Evolutionary conservation across 2,113 vertebrate species (phyloP).

Genomic region (Columba livia): DNA sequence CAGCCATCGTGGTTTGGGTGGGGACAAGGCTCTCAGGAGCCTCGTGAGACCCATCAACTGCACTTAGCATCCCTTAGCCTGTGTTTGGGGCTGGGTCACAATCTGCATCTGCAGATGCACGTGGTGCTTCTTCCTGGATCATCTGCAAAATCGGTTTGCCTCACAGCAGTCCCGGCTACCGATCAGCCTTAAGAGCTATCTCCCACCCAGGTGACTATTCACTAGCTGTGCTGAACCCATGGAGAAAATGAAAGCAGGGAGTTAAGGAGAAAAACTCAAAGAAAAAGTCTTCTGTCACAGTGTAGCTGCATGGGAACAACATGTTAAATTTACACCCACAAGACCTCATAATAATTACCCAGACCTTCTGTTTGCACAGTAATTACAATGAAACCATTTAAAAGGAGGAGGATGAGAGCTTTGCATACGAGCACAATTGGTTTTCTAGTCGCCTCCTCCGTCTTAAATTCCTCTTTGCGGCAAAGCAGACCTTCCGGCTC

Average conservation of each 20-base stretch:
- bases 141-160: background rate
- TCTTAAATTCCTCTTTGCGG: background rate
- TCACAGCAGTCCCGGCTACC: background rate
- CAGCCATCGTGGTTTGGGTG: background rate
- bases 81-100: background rate
- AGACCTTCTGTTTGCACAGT: background rate
- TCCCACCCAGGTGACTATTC: background rate
- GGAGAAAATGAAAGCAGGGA: background rate
- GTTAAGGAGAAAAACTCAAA: background rate
- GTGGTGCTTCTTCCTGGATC: background rate
- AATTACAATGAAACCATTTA: background rate
- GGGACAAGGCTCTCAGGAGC: background rate
- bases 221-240: background rate
- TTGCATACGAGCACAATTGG: background rate
- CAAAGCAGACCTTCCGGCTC: fast-evolving
- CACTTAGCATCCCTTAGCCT: background rate
- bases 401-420: background rate
- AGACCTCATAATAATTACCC: background rate
- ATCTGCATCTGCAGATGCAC: background rate
- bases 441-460: background rate
- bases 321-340: slow-evolving; percentile 9
- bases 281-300: background rate
- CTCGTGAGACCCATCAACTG: background rate
- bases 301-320: fast-evolving
- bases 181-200: background rate